Base-by-base conservation (phyloP, 2,113 vertebrate species). In the Hippocampus barbouri region DNA sequence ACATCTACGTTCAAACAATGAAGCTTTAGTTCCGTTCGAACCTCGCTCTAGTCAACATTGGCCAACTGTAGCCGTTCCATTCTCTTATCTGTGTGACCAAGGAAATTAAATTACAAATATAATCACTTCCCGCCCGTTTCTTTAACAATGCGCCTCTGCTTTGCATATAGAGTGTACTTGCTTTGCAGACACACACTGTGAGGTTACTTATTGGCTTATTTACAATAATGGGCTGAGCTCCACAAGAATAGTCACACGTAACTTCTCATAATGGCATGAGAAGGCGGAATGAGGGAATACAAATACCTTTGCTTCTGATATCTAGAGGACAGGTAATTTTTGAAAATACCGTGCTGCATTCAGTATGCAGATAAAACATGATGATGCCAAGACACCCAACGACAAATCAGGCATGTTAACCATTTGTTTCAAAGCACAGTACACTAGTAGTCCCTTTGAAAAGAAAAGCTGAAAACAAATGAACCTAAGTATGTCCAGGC, bases 21-120 rank as follows among this genome's bases (percentile, higher is more conserved):
- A 82, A 82, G 86, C 87, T 20, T 76, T 86, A 78, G 81, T 74
- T 74, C 77, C 70, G 78, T 88, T 87, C 79, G 81, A 27, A 10
- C n/a, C 51, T 83, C 73, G 56, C 74, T 89, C 85, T 73, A 77
- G 87, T 88, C 88, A 88, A 83, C 75, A 68, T 68, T 54, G 68
- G 80, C 82, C 83, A 87, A 72, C 83, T 81, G 83, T 83, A 84
- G 79, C 77, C 69, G 73, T 83, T 83, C 66, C 73, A 61, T 81
- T 69, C 76, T 75, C 87, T 92, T 91, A 92, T 92, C 90, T 86
- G 73, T 86, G 80, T 85, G 82, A 91, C 90, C 88, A 91, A 89
- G 83, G 83, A 90, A 92, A 92, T 93, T 93, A 92, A 93, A 92
- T 91, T 91, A 93, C 87, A 90, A 91, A 92, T 90, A 90, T 90